phyloP scores from a whole-genome alignment of 2,113 vertebrate species.

The Centrocercus urophasianus region DNA sequence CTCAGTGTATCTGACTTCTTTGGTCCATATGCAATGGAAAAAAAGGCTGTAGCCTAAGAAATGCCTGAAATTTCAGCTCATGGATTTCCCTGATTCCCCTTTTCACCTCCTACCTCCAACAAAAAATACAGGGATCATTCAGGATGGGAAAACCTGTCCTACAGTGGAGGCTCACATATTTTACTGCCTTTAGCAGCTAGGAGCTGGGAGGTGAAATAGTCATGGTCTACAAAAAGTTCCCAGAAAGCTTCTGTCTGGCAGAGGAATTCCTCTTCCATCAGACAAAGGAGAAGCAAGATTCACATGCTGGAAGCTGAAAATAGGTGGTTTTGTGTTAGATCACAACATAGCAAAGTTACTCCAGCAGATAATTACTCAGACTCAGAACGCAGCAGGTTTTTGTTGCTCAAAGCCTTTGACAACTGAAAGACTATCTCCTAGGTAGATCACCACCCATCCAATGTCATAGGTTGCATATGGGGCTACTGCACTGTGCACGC shows the following conservation, averaged over 20 bases:
- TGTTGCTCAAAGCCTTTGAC: neutral
- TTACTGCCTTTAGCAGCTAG: neutral
- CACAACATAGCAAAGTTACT: neutral
- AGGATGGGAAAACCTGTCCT: neutral
- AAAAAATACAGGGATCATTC: neutral
- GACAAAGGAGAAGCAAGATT: neutral
- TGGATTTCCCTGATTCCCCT: neutral
- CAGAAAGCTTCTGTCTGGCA: neutral
- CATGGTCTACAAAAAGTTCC: neutral
- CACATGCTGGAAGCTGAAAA: neutral
- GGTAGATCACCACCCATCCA: neutral
- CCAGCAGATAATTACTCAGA: neutral
- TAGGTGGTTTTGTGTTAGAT: neutral
- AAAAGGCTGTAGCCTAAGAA: neutral
- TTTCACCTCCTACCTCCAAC: neutral
- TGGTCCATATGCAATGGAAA: fast-evolving
- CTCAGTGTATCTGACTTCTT: neutral
- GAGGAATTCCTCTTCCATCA: neutral
- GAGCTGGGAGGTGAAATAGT: neutral
- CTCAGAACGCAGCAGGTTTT: neutral
- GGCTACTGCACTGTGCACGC: neutral
- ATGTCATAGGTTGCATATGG: neutral
- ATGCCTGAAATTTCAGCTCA: neutral
- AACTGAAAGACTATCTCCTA: neutral
- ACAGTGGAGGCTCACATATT: fast-evolving